phyloP scores from a whole-genome alignment of 2,797 vertebrate species.

The Avahi laniger region DNA sequence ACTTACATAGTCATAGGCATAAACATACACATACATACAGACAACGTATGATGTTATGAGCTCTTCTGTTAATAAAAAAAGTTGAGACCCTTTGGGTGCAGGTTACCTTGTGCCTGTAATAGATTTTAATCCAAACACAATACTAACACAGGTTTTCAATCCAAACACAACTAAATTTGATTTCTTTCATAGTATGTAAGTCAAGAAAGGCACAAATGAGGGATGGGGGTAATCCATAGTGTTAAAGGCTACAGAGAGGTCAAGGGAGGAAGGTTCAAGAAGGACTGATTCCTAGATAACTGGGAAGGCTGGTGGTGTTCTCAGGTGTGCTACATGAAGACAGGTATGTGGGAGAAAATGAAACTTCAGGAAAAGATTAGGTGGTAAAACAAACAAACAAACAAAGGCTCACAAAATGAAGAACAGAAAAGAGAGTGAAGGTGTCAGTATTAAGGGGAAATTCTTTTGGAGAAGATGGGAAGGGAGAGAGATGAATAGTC shows the following conservation, averaged over 20 bases:
- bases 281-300: not conserved
- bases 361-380: not conserved
- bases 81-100: not conserved
- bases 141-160: not conserved
- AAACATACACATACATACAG: not conserved
- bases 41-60: not conserved
- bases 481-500: no score
- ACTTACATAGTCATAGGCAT: not conserved
- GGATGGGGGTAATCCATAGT: not conserved
- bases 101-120: not conserved
- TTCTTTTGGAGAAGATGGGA: not conserved
- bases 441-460: not conserved
- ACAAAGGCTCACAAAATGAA: not conserved
- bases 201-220: not conserved
- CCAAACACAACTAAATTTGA: not conserved
- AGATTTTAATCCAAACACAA: conserved; percentile 16
- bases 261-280: not conserved
- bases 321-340: not conserved
- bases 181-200: not conserved
- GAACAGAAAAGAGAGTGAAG: not conserved
- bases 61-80: not conserved
- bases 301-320: not conserved
- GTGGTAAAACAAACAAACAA: no score
- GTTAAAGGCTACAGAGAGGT: not conserved
- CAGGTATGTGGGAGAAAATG: not conserved